A percentile compares a stretch with the other conserved stretches of the same genome.
Evolutionary conservation across 2,797 vertebrate genomes (phyloP).

Genomic region (Pipistrellus nathusii): DNA sequence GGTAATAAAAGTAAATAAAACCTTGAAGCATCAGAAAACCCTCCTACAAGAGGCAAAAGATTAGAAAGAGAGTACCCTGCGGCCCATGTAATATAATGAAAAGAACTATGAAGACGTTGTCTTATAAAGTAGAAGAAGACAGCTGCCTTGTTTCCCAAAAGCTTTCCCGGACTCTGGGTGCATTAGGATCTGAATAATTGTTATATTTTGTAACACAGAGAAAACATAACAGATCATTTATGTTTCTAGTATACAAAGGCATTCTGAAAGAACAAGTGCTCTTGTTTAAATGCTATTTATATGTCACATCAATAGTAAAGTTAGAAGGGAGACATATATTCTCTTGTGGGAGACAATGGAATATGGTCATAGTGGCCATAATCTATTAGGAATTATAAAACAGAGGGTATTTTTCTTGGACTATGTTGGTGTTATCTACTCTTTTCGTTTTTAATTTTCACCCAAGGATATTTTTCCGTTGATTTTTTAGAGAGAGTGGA

Average conservation of each 20-base stretch:
- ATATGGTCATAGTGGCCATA: background rate
- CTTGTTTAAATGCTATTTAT: background rate
- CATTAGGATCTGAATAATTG: background rate
- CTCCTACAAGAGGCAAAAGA: conserved; percentile 50
- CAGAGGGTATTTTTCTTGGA: background rate
- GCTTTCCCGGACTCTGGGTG: background rate
- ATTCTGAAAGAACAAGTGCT: background rate
- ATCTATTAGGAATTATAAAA: background rate
- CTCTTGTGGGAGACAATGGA: background rate
- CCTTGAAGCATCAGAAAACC: conserved; percentile 35
- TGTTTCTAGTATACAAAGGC: background rate
- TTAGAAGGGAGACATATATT: background rate
- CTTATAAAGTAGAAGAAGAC: conserved; percentile 14
- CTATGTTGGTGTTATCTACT: background rate
- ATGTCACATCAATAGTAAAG: background rate
- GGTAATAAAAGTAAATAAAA: conserved; percentile 67
- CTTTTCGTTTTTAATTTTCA: background rate
- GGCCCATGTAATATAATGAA: conserved; percentile 68
- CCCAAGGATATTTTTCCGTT: background rate
- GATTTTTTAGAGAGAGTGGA: background rate
- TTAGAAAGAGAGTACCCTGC: conserved; percentile 58
- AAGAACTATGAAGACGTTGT: conserved; percentile 29
- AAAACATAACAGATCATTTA: background rate
- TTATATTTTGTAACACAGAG: conserved; percentile 24
- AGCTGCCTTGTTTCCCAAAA: background rate